Percentiles rank a stretch among this genome's conserved stretches.
phyloP scores from a whole-genome alignment of 2,113 vertebrate genomes.

The Upupa epops region DNA sequence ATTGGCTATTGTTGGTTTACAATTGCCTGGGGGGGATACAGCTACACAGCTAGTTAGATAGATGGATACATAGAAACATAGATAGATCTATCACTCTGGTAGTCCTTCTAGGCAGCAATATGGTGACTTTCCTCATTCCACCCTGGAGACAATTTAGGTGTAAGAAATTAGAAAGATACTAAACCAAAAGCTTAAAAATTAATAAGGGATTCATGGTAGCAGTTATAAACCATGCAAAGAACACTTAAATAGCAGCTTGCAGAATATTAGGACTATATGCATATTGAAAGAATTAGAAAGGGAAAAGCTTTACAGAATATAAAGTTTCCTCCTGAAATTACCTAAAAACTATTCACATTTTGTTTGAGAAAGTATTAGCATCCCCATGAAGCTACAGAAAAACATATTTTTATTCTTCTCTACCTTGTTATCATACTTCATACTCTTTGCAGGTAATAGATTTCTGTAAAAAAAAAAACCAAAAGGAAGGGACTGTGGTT shows the following conservation, averaged over 20 bases:
- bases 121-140: too few relatives aligned
- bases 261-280: background rate
- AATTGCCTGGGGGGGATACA: too few relatives aligned
- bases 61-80: too few relatives aligned
- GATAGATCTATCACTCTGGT: too few relatives aligned
- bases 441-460: background rate
- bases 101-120: too few relatives aligned
- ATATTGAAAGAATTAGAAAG: background rate
- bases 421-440: background rate
- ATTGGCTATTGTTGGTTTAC: too few relatives aligned
- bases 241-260: background rate
- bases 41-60: too few relatives aligned
- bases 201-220: background rate
- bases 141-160: background rate
- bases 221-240: background rate
- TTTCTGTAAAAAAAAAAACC: background rate
- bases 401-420: background rate
- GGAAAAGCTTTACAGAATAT: background rate
- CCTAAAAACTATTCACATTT: background rate
- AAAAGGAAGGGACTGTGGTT: accelerated
- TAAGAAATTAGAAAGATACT: background rate
- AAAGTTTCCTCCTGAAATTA: background rate
- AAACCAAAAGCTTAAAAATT: background rate
- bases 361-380: background rate
- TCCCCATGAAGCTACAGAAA: background rate